These are phyloP conservation scores for Bubo blakistoni DNA, from an alignment of 2,113 vertebrate species.

Conservation along the genomic window DNA sequence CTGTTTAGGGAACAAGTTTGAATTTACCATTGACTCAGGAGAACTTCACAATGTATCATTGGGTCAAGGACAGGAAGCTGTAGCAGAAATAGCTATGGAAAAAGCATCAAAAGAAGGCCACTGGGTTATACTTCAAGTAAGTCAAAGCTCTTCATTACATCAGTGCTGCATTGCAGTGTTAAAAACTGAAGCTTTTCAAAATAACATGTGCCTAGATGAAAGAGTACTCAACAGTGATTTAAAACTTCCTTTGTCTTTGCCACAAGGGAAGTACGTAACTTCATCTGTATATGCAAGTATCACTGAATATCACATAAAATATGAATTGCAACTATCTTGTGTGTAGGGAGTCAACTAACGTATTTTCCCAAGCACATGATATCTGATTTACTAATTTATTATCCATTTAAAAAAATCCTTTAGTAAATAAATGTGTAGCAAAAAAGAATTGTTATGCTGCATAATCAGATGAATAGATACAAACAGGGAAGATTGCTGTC, in stretches of 20 bases:
- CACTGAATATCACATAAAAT: slow-evolving; percentile 53
- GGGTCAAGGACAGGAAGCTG: slow-evolving; percentile 85
- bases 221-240: slow-evolving; percentile 71
- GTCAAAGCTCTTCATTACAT: slow-evolving; percentile 65
- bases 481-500: slow-evolving; percentile 80
- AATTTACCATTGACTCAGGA: slow-evolving; percentile 83
- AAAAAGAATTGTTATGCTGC: slow-evolving; percentile 76
- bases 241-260: slow-evolving; percentile 68
- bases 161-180: slow-evolving; percentile 54
- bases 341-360: slow-evolving; percentile 58
- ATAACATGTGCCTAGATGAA: slow-evolving; percentile 70
- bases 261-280: slow-evolving; percentile 42
- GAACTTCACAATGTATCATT: slow-evolving; percentile 82
- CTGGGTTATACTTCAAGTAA: slow-evolving; percentile 88
- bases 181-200: slow-evolving; percentile 70
- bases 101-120: slow-evolving; percentile 87
- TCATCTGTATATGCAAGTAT: slow-evolving; percentile 17
- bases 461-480: slow-evolving; percentile 79
- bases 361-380: slow-evolving; percentile 66
- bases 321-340: slow-evolving; percentile 49
- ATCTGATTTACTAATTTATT: slow-evolving; percentile 80
- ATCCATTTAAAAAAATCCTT: slow-evolving; percentile 72
- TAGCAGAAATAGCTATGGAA: slow-evolving; percentile 80
- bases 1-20: slow-evolving; percentile 76
- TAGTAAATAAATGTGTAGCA: slow-evolving; percentile 76